These are phyloP conservation scores for Drosophila fungiperda DNA, from an alignment of 2,888 invertebrate species.

Conservation along the genomic window DNA sequence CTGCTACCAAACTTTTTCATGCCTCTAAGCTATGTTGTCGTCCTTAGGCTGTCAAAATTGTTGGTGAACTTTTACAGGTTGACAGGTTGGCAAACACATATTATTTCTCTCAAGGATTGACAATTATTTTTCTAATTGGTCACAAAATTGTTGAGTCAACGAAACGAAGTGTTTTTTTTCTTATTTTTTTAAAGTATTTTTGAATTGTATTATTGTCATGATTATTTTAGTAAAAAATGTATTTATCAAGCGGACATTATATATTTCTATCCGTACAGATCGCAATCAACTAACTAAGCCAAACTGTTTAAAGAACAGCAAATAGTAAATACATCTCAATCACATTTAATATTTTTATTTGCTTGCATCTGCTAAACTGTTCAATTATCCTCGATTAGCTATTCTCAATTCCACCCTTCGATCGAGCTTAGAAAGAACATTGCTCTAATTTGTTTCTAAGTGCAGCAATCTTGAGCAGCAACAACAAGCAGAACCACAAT, in stretches of 20 bases:
- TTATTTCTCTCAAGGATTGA: constrained; percentile 9
- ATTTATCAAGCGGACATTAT: neutral
- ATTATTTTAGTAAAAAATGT: neutral
- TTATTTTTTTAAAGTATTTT: neutral
- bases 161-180: neutral
- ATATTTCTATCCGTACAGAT: neutral
- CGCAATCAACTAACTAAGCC: neutral
- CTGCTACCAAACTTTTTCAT: constrained; percentile 17
- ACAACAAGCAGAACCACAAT: neutral
- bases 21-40: constrained; percentile 36
- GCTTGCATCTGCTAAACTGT: constrained; percentile 10
- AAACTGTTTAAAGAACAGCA: neutral
- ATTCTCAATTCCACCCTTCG: neutral
- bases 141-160: neutral
- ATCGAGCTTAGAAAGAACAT: constrained; percentile 39
- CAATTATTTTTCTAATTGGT: constrained; percentile 28
- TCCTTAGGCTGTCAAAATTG: constrained; percentile 47
- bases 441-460: constrained; percentile 78
- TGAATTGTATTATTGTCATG: too few relatives aligned
- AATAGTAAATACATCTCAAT: neutral
- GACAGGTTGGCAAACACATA: constrained; percentile 24
- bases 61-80: constrained; percentile 29
- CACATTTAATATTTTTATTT: neutral
- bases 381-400: constrained; percentile 13
- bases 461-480: constrained; percentile 54